A percentile compares a stretch with the other conserved stretches of the same genome.
These are phyloP conservation scores for Resseliella maxima DNA, from an alignment of 2,888 invertebrate genomes.

Conservation along the genomic window DNA sequence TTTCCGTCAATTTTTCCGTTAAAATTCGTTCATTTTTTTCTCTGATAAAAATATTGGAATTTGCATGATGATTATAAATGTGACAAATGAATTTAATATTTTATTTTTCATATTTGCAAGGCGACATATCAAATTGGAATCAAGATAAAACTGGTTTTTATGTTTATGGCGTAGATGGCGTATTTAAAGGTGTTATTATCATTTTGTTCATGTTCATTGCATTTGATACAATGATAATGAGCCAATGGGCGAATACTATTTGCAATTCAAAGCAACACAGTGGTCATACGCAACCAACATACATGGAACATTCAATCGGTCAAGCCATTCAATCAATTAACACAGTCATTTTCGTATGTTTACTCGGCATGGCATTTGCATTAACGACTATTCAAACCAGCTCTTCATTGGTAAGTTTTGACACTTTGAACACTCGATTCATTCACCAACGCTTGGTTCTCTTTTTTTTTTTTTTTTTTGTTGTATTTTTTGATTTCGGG, in stretches of 20 bases:
- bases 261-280: background rate
- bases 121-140: constrained; percentile 10
- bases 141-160: background rate
- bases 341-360: constrained; percentile 9
- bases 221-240: constrained; percentile 17
- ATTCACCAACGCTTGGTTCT: background rate
- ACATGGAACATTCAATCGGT: background rate
- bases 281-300: background rate
- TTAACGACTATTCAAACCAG: constrained; percentile 36
- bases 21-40: background rate
- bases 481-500: no score
- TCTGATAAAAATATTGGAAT: background rate
- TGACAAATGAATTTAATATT: background rate
- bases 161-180: background rate
- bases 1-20: background rate
- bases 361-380: constrained; percentile 29
- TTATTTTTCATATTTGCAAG: background rate
- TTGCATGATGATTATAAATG: no score
- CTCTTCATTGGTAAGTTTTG: background rate
- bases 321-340: constrained; percentile 37
- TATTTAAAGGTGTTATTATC: constrained; percentile 7
- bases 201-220: constrained; percentile 49
- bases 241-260: background rate
- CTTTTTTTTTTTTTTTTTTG: background rate
- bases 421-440: background rate